phyloP scores from a whole-genome alignment of 2,797 vertebrate species.

The Tapirus indicus region DNA sequence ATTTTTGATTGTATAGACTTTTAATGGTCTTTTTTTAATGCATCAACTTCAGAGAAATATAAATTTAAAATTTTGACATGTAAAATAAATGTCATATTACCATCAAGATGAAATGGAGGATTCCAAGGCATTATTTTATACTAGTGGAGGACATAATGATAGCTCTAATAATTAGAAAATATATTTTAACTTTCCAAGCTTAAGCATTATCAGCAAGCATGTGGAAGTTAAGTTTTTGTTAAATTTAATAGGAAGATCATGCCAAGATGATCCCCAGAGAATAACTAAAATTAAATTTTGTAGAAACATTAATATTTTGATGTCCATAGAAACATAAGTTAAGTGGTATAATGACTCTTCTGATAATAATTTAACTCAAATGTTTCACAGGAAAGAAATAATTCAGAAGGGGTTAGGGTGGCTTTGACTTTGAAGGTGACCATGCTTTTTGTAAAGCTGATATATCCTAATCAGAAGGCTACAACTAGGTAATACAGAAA shows the following conservation, averaged over 20 bases:
- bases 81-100: background rate
- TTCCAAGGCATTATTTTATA: background rate
- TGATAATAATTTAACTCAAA: background rate
- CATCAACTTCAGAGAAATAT: background rate
- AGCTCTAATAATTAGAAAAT: slow-evolving; percentile 37
- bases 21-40: background rate
- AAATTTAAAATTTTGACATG: slow-evolving; percentile 32
- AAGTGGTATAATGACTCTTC: background rate
- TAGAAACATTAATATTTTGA: slow-evolving; percentile 31
- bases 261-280: background rate
- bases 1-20: background rate
- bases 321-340: background rate
- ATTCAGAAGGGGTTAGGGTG: background rate
- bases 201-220: slow-evolving; percentile 33
- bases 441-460: background rate
- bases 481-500: background rate
- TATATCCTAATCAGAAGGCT: background rate
- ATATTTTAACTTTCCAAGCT: slow-evolving; percentile 46
- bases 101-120: background rate
- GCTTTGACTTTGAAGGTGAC: background rate
- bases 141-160: background rate
- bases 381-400: background rate
- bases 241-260: slow-evolving; percentile 49
- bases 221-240: slow-evolving; percentile 36
- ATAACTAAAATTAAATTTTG: slow-evolving; percentile 52